Evolutionary conservation across 2,888 invertebrate genomes (phyloP).

Genomic region (Ennomos quercinarius): DNA sequence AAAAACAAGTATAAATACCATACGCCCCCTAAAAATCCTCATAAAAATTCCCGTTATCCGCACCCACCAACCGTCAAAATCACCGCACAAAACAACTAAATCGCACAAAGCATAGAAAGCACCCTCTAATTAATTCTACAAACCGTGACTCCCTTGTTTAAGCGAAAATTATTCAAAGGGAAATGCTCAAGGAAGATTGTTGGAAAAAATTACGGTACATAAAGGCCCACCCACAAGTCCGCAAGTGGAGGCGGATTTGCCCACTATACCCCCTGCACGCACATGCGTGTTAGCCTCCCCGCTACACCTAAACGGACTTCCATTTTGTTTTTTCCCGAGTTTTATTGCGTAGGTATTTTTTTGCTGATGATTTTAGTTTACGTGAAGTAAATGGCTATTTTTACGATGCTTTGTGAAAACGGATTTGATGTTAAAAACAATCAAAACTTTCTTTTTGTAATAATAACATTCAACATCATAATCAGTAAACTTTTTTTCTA

Average conservation of each 20-base stretch:
- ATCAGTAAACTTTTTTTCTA: no score
- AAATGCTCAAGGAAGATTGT: constrained; percentile 58
- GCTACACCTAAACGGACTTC: constrained; percentile 71
- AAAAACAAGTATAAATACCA: not conserved
- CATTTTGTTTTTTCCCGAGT: constrained; percentile 78
- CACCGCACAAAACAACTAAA: constrained; percentile 42
- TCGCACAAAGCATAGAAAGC: constrained; percentile 46
- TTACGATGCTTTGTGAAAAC: no score
- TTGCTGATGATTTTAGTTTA: constrained; percentile 36
- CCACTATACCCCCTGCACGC: constrained; percentile 58
- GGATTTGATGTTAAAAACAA: no score
- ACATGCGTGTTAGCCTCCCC: constrained; percentile 74
- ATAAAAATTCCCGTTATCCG: constrained; percentile 15
- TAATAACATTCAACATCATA: no score
- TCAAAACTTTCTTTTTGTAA: no score
- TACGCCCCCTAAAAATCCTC: constrained; percentile 21
- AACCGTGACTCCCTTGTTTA: constrained; percentile 57
- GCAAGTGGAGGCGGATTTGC: constrained; percentile 37
- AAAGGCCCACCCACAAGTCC: constrained; percentile 54
- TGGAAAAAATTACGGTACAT: constrained; percentile 53
- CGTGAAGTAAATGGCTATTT: no score
- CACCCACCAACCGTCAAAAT: not conserved
- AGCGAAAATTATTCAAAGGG: constrained; percentile 49
- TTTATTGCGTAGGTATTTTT: constrained; percentile 42
- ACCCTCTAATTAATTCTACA: constrained; percentile 71